A percentile compares a stretch with the other conserved stretches of the same genome.
Conservation (phyloP, 2,113 vertebrate genomes). For the Shinisaurus crocodilurus region DNA sequence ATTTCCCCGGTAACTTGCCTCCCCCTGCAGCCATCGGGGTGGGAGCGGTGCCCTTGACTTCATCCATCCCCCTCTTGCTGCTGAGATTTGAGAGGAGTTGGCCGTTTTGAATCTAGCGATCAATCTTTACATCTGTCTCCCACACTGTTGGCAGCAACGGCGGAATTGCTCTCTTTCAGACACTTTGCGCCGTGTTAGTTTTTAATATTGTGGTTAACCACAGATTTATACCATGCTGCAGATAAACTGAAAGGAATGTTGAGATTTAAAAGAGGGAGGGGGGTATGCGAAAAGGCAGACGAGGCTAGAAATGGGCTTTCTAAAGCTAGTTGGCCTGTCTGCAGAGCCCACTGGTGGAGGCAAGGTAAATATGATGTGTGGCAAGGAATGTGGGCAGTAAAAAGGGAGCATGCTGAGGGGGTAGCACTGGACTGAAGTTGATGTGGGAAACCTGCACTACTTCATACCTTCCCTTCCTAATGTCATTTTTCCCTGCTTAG, state of each 20-base stretch:
- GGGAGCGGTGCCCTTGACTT: not conserved
- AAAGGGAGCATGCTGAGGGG: not conserved
- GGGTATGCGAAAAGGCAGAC: slow-evolving; percentile 21
- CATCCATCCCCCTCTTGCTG: not conserved
- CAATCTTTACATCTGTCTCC: slow-evolving; percentile 9
- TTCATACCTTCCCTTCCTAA: not conserved
- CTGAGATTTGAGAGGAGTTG: not conserved
- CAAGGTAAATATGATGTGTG: not conserved
- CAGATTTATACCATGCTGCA: slow-evolving; percentile 48
- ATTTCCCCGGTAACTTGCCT: not conserved
- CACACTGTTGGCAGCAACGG: not conserved
- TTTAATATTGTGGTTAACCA: slow-evolving; percentile 54
- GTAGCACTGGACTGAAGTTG: not conserved
- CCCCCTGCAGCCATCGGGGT: fast-evolving
- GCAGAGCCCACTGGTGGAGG: not conserved
- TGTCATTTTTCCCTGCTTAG: not conserved
- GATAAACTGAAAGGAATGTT: slow-evolving; percentile 48
- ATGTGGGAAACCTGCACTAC: not conserved
- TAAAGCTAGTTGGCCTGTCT: slow-evolving; percentile 20
- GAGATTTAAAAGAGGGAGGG: slow-evolving; percentile 3
- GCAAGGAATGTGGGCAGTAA: fast-evolving
- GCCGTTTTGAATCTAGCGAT: not conserved
- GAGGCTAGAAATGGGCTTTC: slow-evolving; percentile 10
- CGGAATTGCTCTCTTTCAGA: slow-evolving; percentile 19
- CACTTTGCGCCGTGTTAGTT: slow-evolving; percentile 29